phyloP scores from a whole-genome alignment of 2,113 vertebrate genomes.

The Myotis yumanensis region DNA sequence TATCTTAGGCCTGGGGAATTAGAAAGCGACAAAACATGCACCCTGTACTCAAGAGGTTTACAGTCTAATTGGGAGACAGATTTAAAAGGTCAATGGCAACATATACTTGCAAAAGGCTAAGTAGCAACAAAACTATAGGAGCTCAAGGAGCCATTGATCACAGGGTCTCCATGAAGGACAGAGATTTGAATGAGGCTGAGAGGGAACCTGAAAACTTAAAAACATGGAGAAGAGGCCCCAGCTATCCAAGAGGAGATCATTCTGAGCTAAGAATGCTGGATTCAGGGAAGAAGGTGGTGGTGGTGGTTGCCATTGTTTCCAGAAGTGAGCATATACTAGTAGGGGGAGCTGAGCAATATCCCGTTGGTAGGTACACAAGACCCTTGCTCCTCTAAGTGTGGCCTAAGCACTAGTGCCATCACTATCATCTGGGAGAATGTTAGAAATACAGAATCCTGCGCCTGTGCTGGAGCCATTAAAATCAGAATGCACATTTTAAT shows the following conservation, averaged over 20 bases:
- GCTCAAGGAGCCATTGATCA: not conserved
- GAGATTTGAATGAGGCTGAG: not conserved
- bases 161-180: not conserved
- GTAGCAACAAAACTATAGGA: not conserved
- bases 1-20: not conserved
- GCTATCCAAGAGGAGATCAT: not conserved
- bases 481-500: not conserved
- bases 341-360: not conserved
- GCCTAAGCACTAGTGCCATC: not conserved
- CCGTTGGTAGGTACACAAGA: not conserved
- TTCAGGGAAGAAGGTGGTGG: not conserved
- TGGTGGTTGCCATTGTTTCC: not conserved
- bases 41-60: not conserved
- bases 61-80: not conserved
- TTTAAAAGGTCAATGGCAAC: not conserved
- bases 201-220: not conserved
- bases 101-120: not conserved
- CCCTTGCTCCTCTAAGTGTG: not conserved
- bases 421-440: not conserved
- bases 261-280: not conserved
- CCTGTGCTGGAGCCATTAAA: not conserved
- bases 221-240: not conserved
- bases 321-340: not conserved
- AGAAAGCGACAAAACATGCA: not conserved
- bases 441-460: not conserved